These are phyloP conservation scores for Lasioglossum figueresi DNA, from an alignment of 2,888 invertebrate genomes.

Conservation along the genomic window DNA sequence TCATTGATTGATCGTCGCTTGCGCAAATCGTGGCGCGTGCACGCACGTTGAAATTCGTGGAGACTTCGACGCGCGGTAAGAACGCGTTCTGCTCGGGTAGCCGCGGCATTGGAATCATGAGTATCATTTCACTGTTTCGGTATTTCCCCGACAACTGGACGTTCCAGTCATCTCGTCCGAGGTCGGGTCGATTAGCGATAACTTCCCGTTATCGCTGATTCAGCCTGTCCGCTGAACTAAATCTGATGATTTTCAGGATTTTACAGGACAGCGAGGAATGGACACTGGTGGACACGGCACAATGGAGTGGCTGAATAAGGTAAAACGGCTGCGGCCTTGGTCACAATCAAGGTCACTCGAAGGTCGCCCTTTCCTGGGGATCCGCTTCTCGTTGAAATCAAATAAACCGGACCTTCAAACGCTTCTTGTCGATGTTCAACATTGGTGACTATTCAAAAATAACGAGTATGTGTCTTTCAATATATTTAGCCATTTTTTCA, in stretches of 20 bases:
- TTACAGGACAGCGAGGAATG: not conserved
- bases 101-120: conserved; percentile 30
- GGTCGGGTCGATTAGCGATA: not conserved
- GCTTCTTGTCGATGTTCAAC: not conserved
- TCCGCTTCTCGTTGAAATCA: not conserved
- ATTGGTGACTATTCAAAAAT: not conserved
- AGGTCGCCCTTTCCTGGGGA: not conserved
- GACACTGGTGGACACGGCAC: not conserved
- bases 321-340: not conserved
- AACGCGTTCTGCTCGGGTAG: conserved; percentile 37
- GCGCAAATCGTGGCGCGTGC: not conserved
- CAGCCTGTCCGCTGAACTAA: not conserved
- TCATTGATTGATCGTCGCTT: not conserved
- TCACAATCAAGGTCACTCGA: not conserved
- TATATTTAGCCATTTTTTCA: not conserved
- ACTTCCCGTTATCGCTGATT: not conserved
- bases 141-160: not conserved
- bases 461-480: not conserved
- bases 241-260: not conserved
- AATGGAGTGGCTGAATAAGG: not conserved
- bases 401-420: not conserved
- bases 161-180: not conserved
- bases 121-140: not conserved
- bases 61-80: conserved; percentile 36
- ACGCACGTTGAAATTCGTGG: not conserved